phyloP scores from a whole-genome alignment of 92 coral and sea anemone genomes.

The Hydrozoanthus gracilis region DNA sequence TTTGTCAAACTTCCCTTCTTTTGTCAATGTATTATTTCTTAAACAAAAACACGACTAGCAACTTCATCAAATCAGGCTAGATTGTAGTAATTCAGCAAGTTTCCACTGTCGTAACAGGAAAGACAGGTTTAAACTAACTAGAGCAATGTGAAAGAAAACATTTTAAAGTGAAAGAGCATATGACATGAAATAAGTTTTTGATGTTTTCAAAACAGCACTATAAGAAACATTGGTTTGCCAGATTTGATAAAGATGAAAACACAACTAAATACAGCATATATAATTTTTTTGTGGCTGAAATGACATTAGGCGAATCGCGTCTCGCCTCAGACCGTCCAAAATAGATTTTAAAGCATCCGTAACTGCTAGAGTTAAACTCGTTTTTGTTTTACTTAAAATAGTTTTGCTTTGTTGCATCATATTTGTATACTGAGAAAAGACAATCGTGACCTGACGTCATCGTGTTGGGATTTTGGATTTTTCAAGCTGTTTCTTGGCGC shows the following conservation, averaged over 20 bases:
- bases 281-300: not conserved
- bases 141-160: not conserved
- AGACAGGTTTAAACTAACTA: not conserved
- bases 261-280: not conserved
- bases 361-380: too few relatives aligned
- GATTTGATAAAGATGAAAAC: not conserved
- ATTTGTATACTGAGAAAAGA: too few relatives aligned
- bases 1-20: not conserved
- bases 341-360: too few relatives aligned
- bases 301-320: too few relatives aligned
- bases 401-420: too few relatives aligned
- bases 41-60: not conserved
- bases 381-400: too few relatives aligned
- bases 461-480: too few relatives aligned
- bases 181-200: not conserved
- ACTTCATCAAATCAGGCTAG: not conserved
- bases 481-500: too few relatives aligned
- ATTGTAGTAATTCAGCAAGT: too few relatives aligned
- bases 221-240: not conserved
- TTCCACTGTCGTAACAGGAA: not conserved
- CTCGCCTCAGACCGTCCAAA: too few relatives aligned
- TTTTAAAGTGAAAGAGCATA: not conserved
- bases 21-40: not conserved
- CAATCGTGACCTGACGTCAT: too few relatives aligned
- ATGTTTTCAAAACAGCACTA: not conserved